phyloP scores from a whole-genome alignment of 1,140 invertebrate genomes.

The Bathynomus jamesi region DNA sequence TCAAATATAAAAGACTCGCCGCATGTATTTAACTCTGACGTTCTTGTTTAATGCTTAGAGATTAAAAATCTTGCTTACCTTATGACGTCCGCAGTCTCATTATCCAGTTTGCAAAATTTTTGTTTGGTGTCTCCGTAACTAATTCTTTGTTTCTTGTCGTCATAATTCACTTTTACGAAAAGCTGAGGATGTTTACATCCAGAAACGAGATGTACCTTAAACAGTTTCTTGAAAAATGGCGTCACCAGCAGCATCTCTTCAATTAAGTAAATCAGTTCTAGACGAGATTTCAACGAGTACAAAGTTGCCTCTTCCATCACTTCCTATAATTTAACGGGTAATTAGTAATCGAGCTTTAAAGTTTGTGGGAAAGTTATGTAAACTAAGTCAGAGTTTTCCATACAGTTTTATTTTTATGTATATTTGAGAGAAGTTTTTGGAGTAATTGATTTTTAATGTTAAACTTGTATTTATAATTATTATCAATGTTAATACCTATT shows the following conservation, averaged over 20 bases:
- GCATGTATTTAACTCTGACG: too few relatives aligned
- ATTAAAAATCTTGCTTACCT: slow-evolving; percentile 11
- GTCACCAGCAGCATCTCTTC: slow-evolving; percentile 15
- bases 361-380: too few relatives aligned
- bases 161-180: slow-evolving; percentile 22
- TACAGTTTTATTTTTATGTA: too few relatives aligned
- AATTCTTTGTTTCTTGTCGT: slow-evolving; percentile 13
- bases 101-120: slow-evolving; percentile 10
- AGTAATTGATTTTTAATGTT: too few relatives aligned
- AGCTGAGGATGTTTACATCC: slow-evolving; percentile 7
- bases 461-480: too few relatives aligned
- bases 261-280: slow-evolving; percentile 28
- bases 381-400: too few relatives aligned
- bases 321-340: slow-evolving; percentile 27
- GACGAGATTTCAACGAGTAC: slow-evolving; percentile 24
- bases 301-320: slow-evolving; percentile 25
- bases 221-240: slow-evolving; percentile 3
- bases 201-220: slow-evolving; percentile 7
- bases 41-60: too few relatives aligned
- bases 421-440: too few relatives aligned
- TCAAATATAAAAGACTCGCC: too few relatives aligned
- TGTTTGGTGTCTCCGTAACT: not conserved
- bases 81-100: slow-evolving; percentile 14
- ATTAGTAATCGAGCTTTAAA: not conserved
- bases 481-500: too few relatives aligned